Percentiles rank a stretch among this genome's conserved stretches.
Evolutionary conservation across 2,113 vertebrate genomes (phyloP).

Genomic region (Ceyx margarethae): DNA sequence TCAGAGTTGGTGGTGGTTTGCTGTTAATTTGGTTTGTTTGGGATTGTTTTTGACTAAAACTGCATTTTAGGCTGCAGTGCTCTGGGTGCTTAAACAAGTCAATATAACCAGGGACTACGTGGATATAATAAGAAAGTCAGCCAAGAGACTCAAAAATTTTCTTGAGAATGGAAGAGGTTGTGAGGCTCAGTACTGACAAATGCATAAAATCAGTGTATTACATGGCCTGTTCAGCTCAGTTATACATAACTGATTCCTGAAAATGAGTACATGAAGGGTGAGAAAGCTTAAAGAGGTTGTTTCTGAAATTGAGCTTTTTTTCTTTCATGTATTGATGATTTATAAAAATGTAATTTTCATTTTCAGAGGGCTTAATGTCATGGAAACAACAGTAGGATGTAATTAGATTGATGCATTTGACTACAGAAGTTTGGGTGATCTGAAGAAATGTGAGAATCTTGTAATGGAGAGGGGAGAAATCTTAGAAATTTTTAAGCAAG

Average conservation of each 20-base stretch:
- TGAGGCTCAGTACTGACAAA: background rate
- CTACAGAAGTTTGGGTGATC: background rate
- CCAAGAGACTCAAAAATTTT: background rate
- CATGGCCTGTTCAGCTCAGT: background rate
- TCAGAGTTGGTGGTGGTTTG: background rate
- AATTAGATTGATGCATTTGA: background rate
- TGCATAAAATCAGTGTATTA: background rate
- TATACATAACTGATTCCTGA: background rate
- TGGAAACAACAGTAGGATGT: background rate
- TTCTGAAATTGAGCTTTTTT: background rate
- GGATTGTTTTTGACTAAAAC: background rate
- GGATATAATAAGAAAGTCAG: background rate
- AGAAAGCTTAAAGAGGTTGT: background rate
- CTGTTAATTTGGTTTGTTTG: background rate
- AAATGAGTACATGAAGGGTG: background rate
- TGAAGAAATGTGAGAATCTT: background rate
- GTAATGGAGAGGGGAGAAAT: background rate
- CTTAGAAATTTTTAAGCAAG: background rate
- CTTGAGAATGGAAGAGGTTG: background rate
- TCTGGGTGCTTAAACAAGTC: background rate
- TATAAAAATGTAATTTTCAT: background rate
- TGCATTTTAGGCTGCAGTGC: background rate
- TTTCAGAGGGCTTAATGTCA: background rate
- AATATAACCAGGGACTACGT: background rate
- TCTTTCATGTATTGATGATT: background rate